phyloP scores from a whole-genome alignment of 2,888 invertebrate species.

The Baccha elongata region DNA sequence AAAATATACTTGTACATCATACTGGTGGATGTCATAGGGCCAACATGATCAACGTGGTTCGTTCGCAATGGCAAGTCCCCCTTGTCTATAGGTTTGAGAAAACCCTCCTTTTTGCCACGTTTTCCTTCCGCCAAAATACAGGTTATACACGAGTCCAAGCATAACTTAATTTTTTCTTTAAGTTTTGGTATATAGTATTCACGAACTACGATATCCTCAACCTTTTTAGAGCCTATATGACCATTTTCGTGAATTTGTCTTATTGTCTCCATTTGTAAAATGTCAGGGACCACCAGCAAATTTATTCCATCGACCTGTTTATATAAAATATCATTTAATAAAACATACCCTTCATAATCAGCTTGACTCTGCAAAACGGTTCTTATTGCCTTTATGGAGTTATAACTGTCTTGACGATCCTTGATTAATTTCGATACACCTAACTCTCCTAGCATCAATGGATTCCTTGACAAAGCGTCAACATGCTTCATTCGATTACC shows the following conservation, averaged over 20 bases:
- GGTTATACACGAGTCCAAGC: not conserved
- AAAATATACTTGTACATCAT: too few species aligned
- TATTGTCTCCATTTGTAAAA: not conserved
- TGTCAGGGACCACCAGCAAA: not conserved
- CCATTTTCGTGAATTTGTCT: not conserved
- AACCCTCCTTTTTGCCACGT: slow-evolving; percentile 5
- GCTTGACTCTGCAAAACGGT: not conserved
- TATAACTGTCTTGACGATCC: not conserved
- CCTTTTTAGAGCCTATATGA: not conserved
- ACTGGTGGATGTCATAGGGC: not conserved
- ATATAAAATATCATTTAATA: not conserved
- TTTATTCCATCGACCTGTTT: not conserved
- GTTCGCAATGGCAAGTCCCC: not conserved
- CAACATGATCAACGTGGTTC: not conserved
- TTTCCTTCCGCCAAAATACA: slow-evolving; percentile 10
- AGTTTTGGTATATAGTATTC: not conserved
- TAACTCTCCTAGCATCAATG: not conserved
- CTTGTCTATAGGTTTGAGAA: not conserved
- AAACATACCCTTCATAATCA: not conserved
- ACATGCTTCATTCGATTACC: too few species aligned
- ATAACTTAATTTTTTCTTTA: not conserved
- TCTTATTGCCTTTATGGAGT: not conserved
- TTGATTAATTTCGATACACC: not conserved
- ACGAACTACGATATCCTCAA: too few species aligned
- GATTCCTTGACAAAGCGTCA: too few species aligned